Evolutionary conservation across 2,888 invertebrate species (phyloP).

Genomic region (Nasonovia ribisnigri): DNA sequence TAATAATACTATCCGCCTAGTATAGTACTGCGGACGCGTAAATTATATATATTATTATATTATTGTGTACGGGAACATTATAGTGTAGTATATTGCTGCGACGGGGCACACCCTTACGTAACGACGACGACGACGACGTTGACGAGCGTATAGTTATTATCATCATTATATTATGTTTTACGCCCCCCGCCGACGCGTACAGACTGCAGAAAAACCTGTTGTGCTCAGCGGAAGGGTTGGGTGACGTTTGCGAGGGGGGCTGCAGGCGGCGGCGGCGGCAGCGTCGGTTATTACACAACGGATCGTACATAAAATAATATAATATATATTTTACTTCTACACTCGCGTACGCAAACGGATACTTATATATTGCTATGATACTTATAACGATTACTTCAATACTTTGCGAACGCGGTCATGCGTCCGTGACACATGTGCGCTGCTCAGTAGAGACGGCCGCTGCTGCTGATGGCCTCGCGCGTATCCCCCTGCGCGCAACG

Average conservation of each 20-base stretch:
- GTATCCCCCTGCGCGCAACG: background rate
- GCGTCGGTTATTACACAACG: background rate
- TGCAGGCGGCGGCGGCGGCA: background rate
- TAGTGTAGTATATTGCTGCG: background rate
- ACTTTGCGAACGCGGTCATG: constrained; percentile 16
- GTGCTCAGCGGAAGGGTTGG: background rate
- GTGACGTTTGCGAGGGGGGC: background rate
- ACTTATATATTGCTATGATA: background rate
- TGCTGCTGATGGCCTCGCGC: background rate
- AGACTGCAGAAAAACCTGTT: background rate
- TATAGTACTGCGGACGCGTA: background rate
- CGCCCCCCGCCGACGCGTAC: background rate
- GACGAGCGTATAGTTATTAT: background rate
- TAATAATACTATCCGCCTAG: background rate
- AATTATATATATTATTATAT: background rate
- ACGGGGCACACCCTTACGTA: background rate
- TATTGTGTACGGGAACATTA: background rate
- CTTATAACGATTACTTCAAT: background rate
- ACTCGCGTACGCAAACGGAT: background rate
- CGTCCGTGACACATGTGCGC: constrained; percentile 31
- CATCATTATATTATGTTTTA: background rate
- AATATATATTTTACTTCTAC: background rate
- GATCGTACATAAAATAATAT: background rate
- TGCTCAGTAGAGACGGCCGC: background rate
- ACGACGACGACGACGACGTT: background rate